phyloP scores from a whole-genome alignment of 2,797 vertebrate species.

The Scolopax rusticola region DNA sequence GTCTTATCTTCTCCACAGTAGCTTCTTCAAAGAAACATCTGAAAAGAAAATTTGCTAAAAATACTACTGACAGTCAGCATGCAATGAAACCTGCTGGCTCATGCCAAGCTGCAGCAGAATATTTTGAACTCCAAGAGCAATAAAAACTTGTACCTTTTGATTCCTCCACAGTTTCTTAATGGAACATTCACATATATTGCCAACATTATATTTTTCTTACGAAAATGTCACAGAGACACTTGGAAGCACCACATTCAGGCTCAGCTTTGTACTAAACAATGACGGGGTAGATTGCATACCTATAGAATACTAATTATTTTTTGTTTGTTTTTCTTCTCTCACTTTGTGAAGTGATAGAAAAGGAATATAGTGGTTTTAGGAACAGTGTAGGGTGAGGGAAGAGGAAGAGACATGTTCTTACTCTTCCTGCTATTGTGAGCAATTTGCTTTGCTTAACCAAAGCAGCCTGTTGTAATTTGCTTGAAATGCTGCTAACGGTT shows the following conservation, averaged over 20 bases:
- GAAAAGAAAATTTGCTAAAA: conserved; percentile 25
- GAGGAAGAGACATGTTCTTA: neutral
- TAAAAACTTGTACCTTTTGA: neutral
- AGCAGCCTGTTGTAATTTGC: neutral
- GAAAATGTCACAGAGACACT: neutral
- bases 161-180: neutral
- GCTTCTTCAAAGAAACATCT: neutral
- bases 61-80: neutral
- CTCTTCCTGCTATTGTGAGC: neutral
- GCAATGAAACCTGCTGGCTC: neutral
- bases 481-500: conserved; percentile 2
- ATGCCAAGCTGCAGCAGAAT: neutral
- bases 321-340: neutral
- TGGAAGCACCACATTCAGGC: neutral
- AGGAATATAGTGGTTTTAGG: neutral
- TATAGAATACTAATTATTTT: neutral
- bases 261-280: neutral
- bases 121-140: neutral
- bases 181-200: neutral
- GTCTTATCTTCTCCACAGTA: neutral
- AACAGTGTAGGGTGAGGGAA: neutral
- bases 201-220: neutral
- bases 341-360: neutral
- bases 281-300: neutral
- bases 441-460: conserved; percentile 25